Percentiles rank a stretch among this genome's conserved stretches.
These are phyloP conservation scores for Hypomecis atomaria DNA, from an alignment of 2,888 invertebrate genomes.

Conservation along the genomic window DNA sequence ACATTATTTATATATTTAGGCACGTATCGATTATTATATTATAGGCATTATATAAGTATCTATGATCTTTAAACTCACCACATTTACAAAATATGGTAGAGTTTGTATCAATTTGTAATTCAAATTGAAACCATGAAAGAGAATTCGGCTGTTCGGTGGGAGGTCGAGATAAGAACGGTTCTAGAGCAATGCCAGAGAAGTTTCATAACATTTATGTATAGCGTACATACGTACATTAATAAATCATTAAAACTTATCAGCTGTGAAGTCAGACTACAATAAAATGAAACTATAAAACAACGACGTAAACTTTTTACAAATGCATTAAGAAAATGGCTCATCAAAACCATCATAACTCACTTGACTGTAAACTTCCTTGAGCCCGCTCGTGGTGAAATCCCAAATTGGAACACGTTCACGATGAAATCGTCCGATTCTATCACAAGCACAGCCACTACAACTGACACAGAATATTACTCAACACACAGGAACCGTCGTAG, in stretches of 20 bases:
- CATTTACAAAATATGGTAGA: slow-evolving; percentile 18
- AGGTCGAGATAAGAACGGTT: slow-evolving; percentile 51
- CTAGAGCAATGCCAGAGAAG: slow-evolving; percentile 40
- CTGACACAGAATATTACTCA: slow-evolving; percentile 82
- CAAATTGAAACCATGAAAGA: slow-evolving; percentile 39
- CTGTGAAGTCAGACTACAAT: not conserved
- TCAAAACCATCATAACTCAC: slow-evolving; percentile 61
- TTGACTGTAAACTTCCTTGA: slow-evolving; percentile 83
- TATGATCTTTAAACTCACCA: not conserved
- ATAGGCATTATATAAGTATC: not conserved
- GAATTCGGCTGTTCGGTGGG: slow-evolving; percentile 38
- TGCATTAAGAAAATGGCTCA: slow-evolving; percentile 11
- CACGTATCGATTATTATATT: not conserved
- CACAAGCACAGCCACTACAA: slow-evolving; percentile 81
- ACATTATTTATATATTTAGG: not conserved
- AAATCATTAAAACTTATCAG: not conserved
- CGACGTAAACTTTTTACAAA: not conserved
- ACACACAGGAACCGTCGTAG: slow-evolving; percentile 76
- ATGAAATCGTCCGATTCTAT: slow-evolving; percentile 79
- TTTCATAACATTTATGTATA: not conserved
- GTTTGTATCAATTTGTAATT: slow-evolving; percentile 25
- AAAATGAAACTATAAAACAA: not conserved
- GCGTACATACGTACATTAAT: not conserved
- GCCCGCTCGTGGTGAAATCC: slow-evolving; percentile 85
- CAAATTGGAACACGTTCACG: slow-evolving; percentile 79